Evolutionary conservation across 2,113 vertebrate species (phyloP).

Genomic region (Collichthys lucidus): DNA sequence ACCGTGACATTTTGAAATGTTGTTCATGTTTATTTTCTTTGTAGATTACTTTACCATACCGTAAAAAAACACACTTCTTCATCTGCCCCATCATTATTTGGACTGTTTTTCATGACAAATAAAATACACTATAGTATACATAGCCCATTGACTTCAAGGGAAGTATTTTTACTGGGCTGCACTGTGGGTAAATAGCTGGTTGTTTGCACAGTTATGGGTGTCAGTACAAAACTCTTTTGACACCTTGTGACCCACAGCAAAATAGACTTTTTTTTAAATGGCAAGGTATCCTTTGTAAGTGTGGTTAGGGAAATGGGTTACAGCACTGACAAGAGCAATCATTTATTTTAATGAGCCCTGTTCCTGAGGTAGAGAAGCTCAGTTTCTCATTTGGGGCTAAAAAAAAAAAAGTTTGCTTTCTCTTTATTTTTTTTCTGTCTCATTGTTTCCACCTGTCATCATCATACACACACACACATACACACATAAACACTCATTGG

Average conservation of each 20-base stretch:
- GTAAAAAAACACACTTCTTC: not conserved
- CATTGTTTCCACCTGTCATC: slow-evolving; percentile 6
- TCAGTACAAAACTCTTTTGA: slow-evolving; percentile 21
- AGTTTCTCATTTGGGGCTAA: slow-evolving; percentile 34
- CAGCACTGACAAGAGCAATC: slow-evolving; percentile 58
- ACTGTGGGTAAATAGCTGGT: slow-evolving; percentile 12
- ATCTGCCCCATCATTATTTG: not conserved
- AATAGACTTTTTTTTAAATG: slow-evolving; percentile 46
- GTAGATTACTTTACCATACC: slow-evolving; percentile 11
- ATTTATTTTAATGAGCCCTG: slow-evolving; percentile 66
- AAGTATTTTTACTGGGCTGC: not conserved
- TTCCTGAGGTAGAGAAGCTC: slow-evolving; percentile 10
- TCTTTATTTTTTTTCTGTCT: slow-evolving; percentile 14
- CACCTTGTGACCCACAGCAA: slow-evolving; percentile 21
- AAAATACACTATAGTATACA: not conserved
- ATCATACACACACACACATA: not conserved
- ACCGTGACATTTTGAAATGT: slow-evolving; percentile 53
- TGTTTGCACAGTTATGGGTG: slow-evolving; percentile 3
- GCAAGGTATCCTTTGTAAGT: slow-evolving; percentile 33
- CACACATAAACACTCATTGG: not conserved
- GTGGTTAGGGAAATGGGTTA: slow-evolving; percentile 38
- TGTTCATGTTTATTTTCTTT: slow-evolving; percentile 44
- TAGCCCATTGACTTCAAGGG: not conserved
- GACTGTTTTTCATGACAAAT: slow-evolving; percentile 10
- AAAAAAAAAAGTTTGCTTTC: slow-evolving; percentile 45